A percentile compares a stretch with the other conserved stretches of the same genome.
Evolutionary conservation across 2,888 invertebrate species (phyloP).

Genomic region (Epirrhoe alternata): DNA sequence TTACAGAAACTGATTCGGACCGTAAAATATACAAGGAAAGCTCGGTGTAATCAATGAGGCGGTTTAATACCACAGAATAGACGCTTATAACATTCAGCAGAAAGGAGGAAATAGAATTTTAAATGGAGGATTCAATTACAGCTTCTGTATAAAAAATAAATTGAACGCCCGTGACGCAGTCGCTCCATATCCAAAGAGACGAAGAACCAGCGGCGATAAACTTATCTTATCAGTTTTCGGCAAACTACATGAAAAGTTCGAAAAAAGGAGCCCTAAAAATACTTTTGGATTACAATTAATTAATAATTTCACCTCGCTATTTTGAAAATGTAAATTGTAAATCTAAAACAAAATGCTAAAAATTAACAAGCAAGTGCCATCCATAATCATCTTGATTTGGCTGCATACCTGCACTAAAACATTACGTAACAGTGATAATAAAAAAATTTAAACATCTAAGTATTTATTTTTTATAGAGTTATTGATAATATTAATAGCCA

Average conservation of each 20-base stretch:
- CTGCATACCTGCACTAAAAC: no score
- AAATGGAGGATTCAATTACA: conserved; percentile 54
- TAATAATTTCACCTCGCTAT: background rate
- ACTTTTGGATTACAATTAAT: no score
- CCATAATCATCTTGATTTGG: no score
- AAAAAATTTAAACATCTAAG: no score
- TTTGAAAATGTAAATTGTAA: no score
- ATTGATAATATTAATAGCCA: no score
- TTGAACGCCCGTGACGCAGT: conserved; percentile 50
- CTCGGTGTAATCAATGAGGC: conserved; percentile 1
- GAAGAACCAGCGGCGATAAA: background rate
- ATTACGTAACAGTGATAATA: no score
- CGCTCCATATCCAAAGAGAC: conserved; percentile 30
- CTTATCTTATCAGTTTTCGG: background rate
- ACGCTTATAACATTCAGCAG: conserved; percentile 36
- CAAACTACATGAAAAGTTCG: no score
- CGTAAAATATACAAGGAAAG: conserved; percentile 2
- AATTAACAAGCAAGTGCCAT: no score
- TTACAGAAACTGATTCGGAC: background rate
- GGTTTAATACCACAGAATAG: conserved; percentile 30
- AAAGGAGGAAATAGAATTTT: conserved; percentile 50
- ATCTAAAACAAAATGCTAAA: no score
- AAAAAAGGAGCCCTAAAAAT: no score
- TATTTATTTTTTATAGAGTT: no score
- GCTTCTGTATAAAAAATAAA: conserved; percentile 51